Evolutionary conservation across 2,888 invertebrate species (phyloP).

Genomic region (Seira musarum): DNA sequence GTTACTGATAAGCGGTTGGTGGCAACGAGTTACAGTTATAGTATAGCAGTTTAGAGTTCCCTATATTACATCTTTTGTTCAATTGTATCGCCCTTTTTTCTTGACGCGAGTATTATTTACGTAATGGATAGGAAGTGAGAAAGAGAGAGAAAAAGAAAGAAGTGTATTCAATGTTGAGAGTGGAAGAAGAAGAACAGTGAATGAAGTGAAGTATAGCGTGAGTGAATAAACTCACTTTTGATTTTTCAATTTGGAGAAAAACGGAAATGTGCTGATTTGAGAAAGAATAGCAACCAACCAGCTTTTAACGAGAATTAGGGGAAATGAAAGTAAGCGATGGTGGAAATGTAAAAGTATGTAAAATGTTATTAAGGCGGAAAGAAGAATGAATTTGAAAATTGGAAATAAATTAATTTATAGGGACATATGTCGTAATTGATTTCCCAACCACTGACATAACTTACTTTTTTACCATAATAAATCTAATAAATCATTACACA

Average conservation of each 20-base stretch:
- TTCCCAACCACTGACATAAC: too few species aligned
- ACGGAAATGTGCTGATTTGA: too few species aligned
- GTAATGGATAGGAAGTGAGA: slow-evolving; percentile 5
- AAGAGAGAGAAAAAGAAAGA: neutral
- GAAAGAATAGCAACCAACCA: too few species aligned
- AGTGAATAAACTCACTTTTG: slow-evolving; percentile 7
- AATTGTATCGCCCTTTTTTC: neutral
- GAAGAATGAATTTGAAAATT: too few species aligned
- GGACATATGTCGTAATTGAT: too few species aligned
- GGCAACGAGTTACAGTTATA: neutral
- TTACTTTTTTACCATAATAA: too few species aligned
- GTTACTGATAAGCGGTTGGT: slow-evolving; percentile 7
- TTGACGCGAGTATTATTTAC: neutral
- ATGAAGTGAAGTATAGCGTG: neutral
- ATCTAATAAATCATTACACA: too few species aligned
- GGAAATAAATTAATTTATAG: too few species aligned
- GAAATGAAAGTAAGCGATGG: neutral
- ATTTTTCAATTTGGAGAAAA: neutral
- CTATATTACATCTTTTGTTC: neutral
- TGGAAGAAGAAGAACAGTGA: neutral
- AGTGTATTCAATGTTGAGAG: too few species aligned
- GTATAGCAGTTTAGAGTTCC: neutral
- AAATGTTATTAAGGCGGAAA: too few species aligned
- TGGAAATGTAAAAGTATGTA: neutral
- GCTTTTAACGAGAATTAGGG: too few species aligned